phyloP scores from a whole-genome alignment of 2,113 vertebrate species.

The Myodes glareolus region DNA sequence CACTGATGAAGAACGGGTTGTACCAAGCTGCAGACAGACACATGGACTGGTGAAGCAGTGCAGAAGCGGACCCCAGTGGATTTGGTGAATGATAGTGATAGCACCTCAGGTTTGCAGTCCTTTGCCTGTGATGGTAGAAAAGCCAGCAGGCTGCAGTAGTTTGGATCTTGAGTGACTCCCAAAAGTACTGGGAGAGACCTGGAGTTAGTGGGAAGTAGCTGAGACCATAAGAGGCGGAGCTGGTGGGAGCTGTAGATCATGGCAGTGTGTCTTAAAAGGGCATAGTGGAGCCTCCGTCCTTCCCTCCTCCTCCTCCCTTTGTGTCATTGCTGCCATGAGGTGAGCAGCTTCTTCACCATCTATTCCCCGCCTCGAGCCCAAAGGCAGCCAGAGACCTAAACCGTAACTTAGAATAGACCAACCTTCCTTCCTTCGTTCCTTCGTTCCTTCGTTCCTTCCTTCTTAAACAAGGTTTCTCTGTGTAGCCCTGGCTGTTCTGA shows the following conservation, averaged over 20 bases:
- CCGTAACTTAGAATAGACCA: not conserved
- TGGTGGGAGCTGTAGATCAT: too few relatives aligned
- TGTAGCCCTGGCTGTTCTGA: not conserved
- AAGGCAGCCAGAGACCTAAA: not conserved
- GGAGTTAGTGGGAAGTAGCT: not conserved
- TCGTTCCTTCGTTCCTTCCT: not conserved
- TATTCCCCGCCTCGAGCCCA: too few relatives aligned
- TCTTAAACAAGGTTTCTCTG: not conserved
- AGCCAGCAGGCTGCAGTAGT: not conserved
- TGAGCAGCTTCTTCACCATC: not conserved
- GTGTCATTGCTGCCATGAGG: not conserved
- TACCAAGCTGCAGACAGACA: not conserved
- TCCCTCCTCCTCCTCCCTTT: not conserved
- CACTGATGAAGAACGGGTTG: fast-evolving
- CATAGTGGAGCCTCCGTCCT: too few relatives aligned
- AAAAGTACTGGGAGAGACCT: not conserved
- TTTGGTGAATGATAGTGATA: not conserved
- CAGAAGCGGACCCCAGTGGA: not conserved
- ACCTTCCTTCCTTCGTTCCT: not conserved
- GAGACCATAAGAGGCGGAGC: not conserved
- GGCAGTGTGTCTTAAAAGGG: not conserved
- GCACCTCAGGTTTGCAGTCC: too few relatives aligned
- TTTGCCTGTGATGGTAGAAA: not conserved
- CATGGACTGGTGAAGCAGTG: too few relatives aligned
- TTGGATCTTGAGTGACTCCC: not conserved